phyloP scores from a whole-genome alignment of 2,888 invertebrate species.

The Eilema griseolum region DNA sequence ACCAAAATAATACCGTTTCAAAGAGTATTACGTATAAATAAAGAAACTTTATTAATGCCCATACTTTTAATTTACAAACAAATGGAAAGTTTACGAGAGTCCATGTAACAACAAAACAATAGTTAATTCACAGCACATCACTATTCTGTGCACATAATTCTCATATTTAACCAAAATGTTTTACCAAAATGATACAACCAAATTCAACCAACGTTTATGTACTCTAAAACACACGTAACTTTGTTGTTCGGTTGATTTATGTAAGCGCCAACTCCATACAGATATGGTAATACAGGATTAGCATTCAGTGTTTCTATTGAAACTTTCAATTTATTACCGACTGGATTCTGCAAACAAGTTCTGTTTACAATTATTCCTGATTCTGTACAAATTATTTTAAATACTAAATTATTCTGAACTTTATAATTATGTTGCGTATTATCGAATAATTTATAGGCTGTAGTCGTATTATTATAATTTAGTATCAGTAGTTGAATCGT shows the following conservation, averaged over 20 bases:
- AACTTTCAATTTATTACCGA: constrained; percentile 46
- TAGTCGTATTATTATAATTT: neutral
- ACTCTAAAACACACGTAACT: constrained; percentile 37
- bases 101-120: neutral
- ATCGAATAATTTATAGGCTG: too few species aligned
- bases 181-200: constrained; percentile 3
- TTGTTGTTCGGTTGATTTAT: constrained; percentile 48
- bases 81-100: neutral
- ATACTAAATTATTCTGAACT: neutral
- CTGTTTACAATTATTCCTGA: neutral
- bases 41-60: neutral
- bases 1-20: too few species aligned
- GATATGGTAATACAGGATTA: constrained; percentile 43
- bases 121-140: neutral
- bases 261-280: constrained; percentile 26
- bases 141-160: neutral
- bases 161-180: constrained; percentile 6
- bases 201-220: constrained; percentile 1
- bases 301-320: constrained; percentile 44
- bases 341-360: constrained; percentile 14
- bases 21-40: too few species aligned
- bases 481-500: neutral
- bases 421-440: neutral
- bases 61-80: neutral
- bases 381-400: neutral